phyloP scores from a whole-genome alignment of 2,797 vertebrate genomes.

The Hafferia zeledoni region DNA sequence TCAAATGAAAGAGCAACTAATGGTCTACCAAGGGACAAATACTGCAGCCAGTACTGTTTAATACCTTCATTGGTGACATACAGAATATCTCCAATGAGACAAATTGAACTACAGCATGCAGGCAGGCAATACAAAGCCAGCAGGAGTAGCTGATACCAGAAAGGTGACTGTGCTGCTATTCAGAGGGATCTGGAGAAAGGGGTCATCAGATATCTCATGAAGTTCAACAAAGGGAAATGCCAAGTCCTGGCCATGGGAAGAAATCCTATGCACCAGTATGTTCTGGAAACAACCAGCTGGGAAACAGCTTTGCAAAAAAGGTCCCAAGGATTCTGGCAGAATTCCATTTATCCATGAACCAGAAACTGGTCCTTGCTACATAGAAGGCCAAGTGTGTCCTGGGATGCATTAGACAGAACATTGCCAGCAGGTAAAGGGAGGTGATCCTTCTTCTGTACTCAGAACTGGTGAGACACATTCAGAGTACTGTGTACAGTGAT shows the following conservation, averaged over 20 bases:
- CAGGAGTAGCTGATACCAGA: not conserved
- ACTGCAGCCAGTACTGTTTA: not conserved
- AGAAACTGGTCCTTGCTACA: not conserved
- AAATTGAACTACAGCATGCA: not conserved
- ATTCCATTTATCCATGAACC: not conserved
- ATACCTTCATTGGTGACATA: not conserved
- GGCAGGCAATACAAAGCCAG: not conserved
- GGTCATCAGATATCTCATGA: not conserved
- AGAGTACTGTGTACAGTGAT: not conserved
- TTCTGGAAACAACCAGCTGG: not conserved
- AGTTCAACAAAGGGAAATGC: not conserved
- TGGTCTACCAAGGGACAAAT: not conserved
- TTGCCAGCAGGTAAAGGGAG: not conserved
- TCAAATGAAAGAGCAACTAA: not conserved
- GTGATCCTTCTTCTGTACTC: not conserved
- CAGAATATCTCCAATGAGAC: not conserved
- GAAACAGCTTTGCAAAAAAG: not conserved
- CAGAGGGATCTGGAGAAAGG: not conserved
- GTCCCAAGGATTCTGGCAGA: not conserved
- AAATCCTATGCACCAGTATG: not conserved
- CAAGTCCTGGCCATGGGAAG: not conserved
- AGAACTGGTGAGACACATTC: not conserved
- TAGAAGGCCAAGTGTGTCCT: not conserved
- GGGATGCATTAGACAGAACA: not conserved
- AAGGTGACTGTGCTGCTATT: not conserved